These are phyloP conservation scores for Chironomus tentans DNA, from an alignment of 2,888 invertebrate genomes.

Conservation along the genomic window DNA sequence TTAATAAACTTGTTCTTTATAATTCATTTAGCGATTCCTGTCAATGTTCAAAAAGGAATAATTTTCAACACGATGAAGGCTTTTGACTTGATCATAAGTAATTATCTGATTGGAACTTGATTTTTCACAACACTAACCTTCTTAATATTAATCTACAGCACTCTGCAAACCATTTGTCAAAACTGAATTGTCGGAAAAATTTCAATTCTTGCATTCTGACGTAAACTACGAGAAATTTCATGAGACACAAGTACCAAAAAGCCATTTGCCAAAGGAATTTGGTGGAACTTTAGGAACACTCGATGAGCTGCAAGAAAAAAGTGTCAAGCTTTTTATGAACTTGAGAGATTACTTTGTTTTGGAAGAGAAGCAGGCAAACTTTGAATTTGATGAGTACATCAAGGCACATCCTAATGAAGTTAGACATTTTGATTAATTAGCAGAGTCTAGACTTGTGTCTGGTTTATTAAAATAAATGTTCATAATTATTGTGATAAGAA, in stretches of 20 bases:
- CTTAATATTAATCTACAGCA: not conserved
- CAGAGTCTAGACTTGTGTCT: too few species aligned
- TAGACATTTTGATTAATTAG: not conserved
- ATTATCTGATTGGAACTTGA: not conserved
- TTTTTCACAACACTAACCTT: too few species aligned
- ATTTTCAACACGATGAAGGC: not conserved
- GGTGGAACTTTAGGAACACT: slow-evolving; percentile 46
- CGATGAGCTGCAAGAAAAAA: slow-evolving; percentile 28
- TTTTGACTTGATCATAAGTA: not conserved
- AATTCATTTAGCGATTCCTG: not conserved
- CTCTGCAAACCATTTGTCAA: not conserved
- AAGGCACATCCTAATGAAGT: not conserved
- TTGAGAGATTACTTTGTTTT: slow-evolving; percentile 29
- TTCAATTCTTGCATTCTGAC: slow-evolving; percentile 48
- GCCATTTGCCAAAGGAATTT: slow-evolving; percentile 51
- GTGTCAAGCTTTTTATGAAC: slow-evolving; percentile 26
- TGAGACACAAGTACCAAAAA: slow-evolving; percentile 46
- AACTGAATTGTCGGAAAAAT: slow-evolving; percentile 36
- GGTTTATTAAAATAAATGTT: too few species aligned
- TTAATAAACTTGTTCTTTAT: not conserved
- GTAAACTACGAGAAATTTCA: slow-evolving; percentile 50
- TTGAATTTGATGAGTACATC: slow-evolving; percentile 3
- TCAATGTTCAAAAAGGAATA: not conserved
- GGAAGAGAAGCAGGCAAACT: slow-evolving; percentile 25
- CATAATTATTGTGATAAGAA: too few species aligned